These are phyloP conservation scores for Mus caroli DNA, from an alignment of 2,797 vertebrate species.

Conservation along the genomic window DNA sequence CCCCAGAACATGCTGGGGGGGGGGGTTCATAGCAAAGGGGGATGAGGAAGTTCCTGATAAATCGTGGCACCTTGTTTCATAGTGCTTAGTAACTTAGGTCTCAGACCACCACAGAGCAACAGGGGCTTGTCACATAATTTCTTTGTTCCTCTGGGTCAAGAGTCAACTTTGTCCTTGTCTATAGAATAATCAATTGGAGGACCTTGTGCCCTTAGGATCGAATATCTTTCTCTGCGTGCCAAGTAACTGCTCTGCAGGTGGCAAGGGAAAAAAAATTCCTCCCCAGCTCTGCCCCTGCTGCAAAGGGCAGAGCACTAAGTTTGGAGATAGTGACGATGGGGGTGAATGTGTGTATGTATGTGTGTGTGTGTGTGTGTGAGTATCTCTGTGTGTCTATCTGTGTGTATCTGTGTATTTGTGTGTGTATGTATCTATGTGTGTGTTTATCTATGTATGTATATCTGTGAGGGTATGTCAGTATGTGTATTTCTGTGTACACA, in stretches of 20 bases:
- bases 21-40: not conserved
- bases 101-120: not conserved
- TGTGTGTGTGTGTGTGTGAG: not conserved
- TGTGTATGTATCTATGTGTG: not conserved
- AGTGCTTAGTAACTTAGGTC: not conserved
- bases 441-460: not conserved
- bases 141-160: constrained; percentile 19
- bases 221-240: not conserved
- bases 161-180: not conserved
- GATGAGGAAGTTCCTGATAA: not conserved
- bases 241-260: not conserved
- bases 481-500: too few species aligned
- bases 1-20: not conserved
- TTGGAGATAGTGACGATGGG: not conserved
- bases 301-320: not conserved
- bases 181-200: not conserved
- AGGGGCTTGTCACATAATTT: not conserved
- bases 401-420: not conserved
- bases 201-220: not conserved
- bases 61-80: not conserved
- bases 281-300: not conserved
- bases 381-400: not conserved
- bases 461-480: too few species aligned
- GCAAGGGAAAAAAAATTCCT: constrained; percentile 26
- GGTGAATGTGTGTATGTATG: not conserved